Conservation (phyloP, 2,797 vertebrate species). For the Emydoidea blandingii region DNA sequence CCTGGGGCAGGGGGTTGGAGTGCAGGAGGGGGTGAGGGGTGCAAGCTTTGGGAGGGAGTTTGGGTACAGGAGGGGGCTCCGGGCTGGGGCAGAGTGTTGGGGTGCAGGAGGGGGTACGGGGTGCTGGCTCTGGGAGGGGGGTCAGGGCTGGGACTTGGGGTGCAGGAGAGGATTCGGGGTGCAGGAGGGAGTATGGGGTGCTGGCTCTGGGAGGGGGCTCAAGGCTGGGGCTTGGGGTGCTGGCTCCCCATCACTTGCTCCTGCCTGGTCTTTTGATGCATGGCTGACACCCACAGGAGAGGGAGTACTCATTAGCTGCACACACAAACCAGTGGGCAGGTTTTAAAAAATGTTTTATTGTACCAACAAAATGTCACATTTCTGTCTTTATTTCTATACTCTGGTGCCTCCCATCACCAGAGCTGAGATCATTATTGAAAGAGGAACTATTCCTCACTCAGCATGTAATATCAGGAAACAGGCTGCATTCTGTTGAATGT, state of each 20-base stretch:
- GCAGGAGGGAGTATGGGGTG: too few species aligned
- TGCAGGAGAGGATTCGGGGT: too few species aligned
- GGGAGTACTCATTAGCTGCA: neutral
- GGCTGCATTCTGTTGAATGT: neutral
- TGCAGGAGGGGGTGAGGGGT: too few species aligned
- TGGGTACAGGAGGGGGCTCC: too few species aligned
- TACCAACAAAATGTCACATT: neutral
- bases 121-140: too few species aligned
- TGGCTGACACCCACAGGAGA: neutral
- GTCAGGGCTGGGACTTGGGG: too few species aligned
- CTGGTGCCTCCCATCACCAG: neutral
- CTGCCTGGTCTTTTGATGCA: neutral
- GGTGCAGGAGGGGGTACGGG: too few species aligned
- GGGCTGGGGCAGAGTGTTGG: too few species aligned
- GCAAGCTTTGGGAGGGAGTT: too few species aligned
- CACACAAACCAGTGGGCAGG: neutral
- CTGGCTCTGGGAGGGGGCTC: too few species aligned
- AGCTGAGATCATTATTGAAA: neutral
- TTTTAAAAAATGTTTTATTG: fast-evolving
- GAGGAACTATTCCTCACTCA: neutral
- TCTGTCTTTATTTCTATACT: neutral
- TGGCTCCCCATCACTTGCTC: neutral
- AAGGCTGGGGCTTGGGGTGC: too few species aligned
- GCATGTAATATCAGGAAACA: neutral
- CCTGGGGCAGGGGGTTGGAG: too few species aligned